Evolutionary conservation across 2,797 vertebrate species (phyloP), one percentile per base, ranked within the genome.

Genomic region (Peromyscus attwateri): DNA sequence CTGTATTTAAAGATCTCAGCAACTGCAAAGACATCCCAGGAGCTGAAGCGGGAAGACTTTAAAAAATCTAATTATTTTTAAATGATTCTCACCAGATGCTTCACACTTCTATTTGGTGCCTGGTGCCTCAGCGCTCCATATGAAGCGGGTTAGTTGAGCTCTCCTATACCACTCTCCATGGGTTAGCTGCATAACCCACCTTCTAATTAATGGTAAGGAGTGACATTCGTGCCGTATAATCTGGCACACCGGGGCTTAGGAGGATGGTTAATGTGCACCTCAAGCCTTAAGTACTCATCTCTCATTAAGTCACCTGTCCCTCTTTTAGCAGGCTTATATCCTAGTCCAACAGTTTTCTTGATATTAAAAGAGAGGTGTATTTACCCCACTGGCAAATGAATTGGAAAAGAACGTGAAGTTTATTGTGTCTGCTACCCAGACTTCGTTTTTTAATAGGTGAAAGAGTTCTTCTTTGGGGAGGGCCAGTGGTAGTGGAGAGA

Each of bases 31-130:
- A 97, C 87, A 96, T 97, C 68, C 82, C 62, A 97, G 89, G 87
- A 97, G 89, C 66, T 95, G 88, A 91, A 97, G 25, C 91, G 95
- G 80, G 23, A 14, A 97, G 89, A 96, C 57, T 90, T 97, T 71
- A 92, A 94, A 75, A 75, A 95, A 96, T 89, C 7, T 7, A 96
- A 97, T 98, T 97, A 89, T 97, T 98, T 98, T 96, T 87, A 95
- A 97, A 98, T 81, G 0, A 94, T 97, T 98, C 98, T 70, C 13
- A 92, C 73, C 85, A 98, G 83, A 95, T 97, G 89, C 17, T 97
- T 95, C 95, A 37, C 49, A 71, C 92, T 27, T 79, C 94, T 84
- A 9, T 43, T 92, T 64, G n/a, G 5, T 81, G 43, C 91, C 68
- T 95, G 49, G n/a, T 96, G 55, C 81, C 62, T 68, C 77, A 60